phyloP scores from a whole-genome alignment of 2,888 invertebrate species.

The Drosophila meridionalis region DNA sequence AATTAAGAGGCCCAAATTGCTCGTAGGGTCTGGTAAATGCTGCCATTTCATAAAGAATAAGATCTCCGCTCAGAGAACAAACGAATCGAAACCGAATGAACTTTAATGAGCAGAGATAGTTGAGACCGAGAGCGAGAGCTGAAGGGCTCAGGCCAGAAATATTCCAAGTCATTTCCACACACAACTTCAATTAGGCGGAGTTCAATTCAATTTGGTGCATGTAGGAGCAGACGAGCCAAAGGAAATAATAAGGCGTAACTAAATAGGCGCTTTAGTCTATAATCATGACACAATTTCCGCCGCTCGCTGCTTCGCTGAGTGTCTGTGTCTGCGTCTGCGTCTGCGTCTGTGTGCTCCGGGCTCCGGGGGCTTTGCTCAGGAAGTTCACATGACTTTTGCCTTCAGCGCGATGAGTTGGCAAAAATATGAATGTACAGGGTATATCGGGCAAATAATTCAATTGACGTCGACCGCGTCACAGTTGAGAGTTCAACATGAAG shows the following conservation, averaged over 20 bases:
- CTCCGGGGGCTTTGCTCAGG: slow-evolving; percentile 55
- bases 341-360: background rate
- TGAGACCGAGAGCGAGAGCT: background rate
- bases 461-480: slow-evolving; percentile 59
- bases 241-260: slow-evolving; percentile 80
- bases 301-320: slow-evolving; percentile 36
- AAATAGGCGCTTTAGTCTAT: slow-evolving; percentile 80
- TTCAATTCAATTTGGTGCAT: slow-evolving; percentile 62
- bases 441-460: slow-evolving; percentile 60
- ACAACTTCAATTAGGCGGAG: slow-evolving; percentile 72
- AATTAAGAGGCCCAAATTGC: slow-evolving; percentile 48
- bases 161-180: slow-evolving; percentile 70
- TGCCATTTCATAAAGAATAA: slow-evolving; percentile 12
- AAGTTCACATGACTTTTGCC: slow-evolving; percentile 74
- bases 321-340: background rate
- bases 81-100: slow-evolving; percentile 57
- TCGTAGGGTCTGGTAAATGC: slow-evolving; percentile 26
- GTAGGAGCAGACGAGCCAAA: slow-evolving; percentile 37
- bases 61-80: slow-evolving; percentile 20
- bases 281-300: slow-evolving; percentile 81
- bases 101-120: slow-evolving; percentile 60
- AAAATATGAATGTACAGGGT: slow-evolving; percentile 22
- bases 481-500: slow-evolving; percentile 73
- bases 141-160: slow-evolving; percentile 36
- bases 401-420: slow-evolving; percentile 61